Percentiles rank a stretch among this genome's conserved stretches.
Evolutionary conservation across 2,888 invertebrate genomes (phyloP).

Genomic region (Apamea monoglypha): DNA sequence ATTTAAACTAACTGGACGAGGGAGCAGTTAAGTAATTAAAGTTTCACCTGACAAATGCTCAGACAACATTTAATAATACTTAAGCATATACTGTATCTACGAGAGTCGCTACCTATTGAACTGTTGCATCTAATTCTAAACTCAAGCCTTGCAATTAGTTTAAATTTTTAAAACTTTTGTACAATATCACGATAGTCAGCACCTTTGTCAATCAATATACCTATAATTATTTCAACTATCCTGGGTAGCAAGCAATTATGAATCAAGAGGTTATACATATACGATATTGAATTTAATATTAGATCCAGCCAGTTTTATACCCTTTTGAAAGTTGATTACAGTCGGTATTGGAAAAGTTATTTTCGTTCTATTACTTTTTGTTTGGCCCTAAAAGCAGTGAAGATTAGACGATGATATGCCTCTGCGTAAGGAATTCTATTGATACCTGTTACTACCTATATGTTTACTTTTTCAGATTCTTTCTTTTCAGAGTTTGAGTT

Average conservation of each 20-base stretch:
- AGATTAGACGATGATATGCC: neutral
- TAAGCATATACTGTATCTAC: neutral
- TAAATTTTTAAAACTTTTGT: neutral
- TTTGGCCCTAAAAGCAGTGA: neutral
- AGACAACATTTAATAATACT: neutral
- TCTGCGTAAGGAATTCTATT: neutral
- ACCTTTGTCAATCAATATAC: neutral
- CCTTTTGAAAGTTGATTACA: neutral
- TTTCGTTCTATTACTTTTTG: neutral
- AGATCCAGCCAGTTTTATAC: too few relatives aligned
- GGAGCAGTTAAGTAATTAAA: conserved; percentile 1
- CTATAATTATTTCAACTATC: neutral
- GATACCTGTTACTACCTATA: neutral
- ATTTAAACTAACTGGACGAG: neutral
- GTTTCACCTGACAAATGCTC: neutral
- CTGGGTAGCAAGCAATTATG: neutral
- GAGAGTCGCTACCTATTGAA: neutral
- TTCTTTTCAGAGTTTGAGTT: neutral
- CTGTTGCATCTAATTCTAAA: neutral
- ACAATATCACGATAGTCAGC: neutral
- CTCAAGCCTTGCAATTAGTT: neutral
- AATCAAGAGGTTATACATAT: neutral
- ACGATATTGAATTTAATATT: neutral
- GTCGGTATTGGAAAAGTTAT: neutral
- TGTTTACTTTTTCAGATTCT: neutral